Percentiles rank a stretch among this genome's conserved stretches.
Evolutionary conservation across 2,797 vertebrate genomes (phyloP).

Genomic region (Valencia hispanica): DNA sequence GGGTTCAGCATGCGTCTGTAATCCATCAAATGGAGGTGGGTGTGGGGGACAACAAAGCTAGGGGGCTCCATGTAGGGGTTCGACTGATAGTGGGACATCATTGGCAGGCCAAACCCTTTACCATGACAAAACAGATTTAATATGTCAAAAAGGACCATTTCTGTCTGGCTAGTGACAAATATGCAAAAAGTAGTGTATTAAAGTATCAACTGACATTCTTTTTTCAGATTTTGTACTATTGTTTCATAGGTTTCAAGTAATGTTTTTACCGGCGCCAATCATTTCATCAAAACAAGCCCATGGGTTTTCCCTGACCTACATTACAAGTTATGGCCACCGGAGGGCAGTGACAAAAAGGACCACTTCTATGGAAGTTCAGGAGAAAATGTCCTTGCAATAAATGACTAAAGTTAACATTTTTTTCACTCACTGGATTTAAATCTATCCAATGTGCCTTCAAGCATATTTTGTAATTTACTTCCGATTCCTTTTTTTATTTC

Average conservation of each 20-base stretch:
- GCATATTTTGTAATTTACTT: too few species aligned
- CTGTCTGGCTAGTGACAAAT: not conserved
- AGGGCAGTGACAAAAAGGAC: not conserved
- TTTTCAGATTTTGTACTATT: too few species aligned
- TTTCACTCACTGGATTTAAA: too few species aligned
- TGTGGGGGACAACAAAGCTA: conserved; percentile 78
- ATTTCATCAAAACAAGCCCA: too few species aligned
- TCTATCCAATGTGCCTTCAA: not conserved
- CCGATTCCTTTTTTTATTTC: too few species aligned
- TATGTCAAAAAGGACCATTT: not conserved
- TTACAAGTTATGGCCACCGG: not conserved
- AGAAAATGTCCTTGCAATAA: not conserved
- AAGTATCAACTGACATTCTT: too few species aligned
- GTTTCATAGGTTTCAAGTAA: too few species aligned
- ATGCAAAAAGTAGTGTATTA: too few species aligned
- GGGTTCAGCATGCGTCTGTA: conserved; percentile 80
- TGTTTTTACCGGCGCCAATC: too few species aligned
- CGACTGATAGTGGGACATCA: conserved; percentile 74
- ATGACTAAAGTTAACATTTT: not conserved
- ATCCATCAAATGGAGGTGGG: conserved; percentile 79
- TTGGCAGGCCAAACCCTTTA: conserved; percentile 75
- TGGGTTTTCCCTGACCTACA: not conserved
- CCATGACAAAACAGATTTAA: not conserved
- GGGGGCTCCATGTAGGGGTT: conserved; percentile 77
- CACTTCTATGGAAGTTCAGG: not conserved